phyloP scores from a whole-genome alignment of 2,113 vertebrate species.

The Tretioscincus oriximinensis region DNA sequence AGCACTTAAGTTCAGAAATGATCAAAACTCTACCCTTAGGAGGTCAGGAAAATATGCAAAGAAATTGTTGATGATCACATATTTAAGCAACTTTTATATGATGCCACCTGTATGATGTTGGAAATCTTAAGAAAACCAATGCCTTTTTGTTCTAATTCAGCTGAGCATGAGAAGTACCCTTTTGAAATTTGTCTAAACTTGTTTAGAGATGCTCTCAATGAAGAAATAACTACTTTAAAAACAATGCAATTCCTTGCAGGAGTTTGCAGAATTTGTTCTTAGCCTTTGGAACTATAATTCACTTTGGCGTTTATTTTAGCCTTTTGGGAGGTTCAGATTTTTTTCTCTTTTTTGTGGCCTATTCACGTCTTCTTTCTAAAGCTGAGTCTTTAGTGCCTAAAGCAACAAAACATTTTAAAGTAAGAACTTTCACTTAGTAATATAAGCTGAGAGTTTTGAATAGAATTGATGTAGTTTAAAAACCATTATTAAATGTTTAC shows the following conservation, averaged over 20 bases:
- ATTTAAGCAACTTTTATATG: background rate
- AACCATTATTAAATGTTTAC: constrained; percentile 28
- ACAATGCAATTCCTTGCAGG: background rate
- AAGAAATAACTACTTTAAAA: background rate
- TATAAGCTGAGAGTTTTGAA: constrained; percentile 3
- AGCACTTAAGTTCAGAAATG: no score
- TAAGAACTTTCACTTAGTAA: constrained; percentile 22
- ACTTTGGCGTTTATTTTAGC: background rate
- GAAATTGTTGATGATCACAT: background rate
- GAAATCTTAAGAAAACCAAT: background rate
- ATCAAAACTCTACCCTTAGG: background rate
- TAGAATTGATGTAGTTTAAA: background rate
- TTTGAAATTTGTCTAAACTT: background rate
- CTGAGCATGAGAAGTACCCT: background rate
- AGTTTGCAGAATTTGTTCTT: background rate
- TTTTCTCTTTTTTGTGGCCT: background rate
- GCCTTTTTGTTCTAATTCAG: background rate
- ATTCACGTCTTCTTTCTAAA: constrained; percentile 11
- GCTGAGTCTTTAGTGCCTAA: background rate
- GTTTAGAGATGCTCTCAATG: background rate
- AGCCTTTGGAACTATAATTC: background rate
- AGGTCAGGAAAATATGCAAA: background rate
- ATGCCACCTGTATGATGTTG: background rate
- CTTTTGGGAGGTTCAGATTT: background rate
- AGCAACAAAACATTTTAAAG: constrained; percentile 24